Evolutionary conservation across 2,797 vertebrate genomes (phyloP), one percentile per base, ranked within the genome.

Genomic region (Acropternis orthonyx): DNA sequence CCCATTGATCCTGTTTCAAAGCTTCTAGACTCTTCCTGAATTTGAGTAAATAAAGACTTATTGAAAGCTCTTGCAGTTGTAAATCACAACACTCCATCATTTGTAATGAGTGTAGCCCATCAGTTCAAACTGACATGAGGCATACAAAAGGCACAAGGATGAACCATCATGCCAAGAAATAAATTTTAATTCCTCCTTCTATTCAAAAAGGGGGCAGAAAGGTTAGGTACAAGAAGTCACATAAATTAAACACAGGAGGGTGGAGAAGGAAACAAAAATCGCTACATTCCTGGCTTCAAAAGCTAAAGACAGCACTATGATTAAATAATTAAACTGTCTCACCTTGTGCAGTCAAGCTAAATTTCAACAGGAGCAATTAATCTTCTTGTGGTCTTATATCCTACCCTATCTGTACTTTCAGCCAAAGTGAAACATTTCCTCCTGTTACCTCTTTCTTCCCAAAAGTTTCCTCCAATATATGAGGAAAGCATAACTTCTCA

Each of bases 301-400:
- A 96, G 91, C 89, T 93, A 87, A 94, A 62, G 93, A 76, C 43
- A 69, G 85, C 67, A 52, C 56, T 74, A 41, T 88, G 91, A 96
- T 97, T 94, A 95, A 94, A 96, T 96, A 97, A 97, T 92, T 97
- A 96, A 97, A 97, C 94, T 85, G 93, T 95, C 96, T 98, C 97
- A 96, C 92, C 94, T 97, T 96, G 76, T 90, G 87, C 92, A 95
- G 95, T 89, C 95, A 96, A 95, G 91, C 92, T 94, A 79, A 94
- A 96, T 97, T 97, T 97, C 97, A 96, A 93, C 14, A 74, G 86
- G 58, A 90, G 83, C 84, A 96, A 98, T 97, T 97, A 94, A 96
- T 97, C 96, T 97, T 96, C 94, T 74, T 58, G 28, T 76, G 69
- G 82, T 95, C 85, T 97, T 93, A 94, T 69, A 92, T 78, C 74